These are phyloP conservation scores for Lagopus muta DNA, from an alignment of 2,113 vertebrate species.

Conservation along the genomic window DNA sequence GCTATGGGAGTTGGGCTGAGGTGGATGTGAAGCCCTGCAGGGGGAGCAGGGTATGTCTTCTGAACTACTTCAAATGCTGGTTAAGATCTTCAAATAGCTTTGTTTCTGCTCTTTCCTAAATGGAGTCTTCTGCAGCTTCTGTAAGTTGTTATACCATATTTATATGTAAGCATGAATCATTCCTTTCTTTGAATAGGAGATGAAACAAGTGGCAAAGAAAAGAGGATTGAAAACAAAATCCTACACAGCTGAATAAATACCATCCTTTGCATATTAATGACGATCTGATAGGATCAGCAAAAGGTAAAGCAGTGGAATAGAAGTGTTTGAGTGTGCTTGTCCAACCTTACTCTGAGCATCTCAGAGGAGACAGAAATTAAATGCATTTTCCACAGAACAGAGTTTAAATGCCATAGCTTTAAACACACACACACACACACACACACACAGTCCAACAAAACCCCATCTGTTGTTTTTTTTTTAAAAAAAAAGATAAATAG, in stretches of 20 bases:
- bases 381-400: background rate
- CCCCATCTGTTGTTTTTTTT: background rate
- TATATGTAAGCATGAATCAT: background rate
- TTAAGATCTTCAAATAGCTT: background rate
- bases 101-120: background rate
- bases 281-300: background rate
- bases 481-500: background rate
- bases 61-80: background rate
- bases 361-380: background rate
- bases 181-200: slow-evolving; percentile 2
- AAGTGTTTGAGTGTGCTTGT: background rate
- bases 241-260: slow-evolving; percentile 2
- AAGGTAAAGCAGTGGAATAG: background rate
- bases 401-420: background rate
- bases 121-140: background rate
- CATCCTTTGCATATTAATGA: slow-evolving; percentile 11
- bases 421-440: no score
- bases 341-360: background rate
- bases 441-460: background rate
- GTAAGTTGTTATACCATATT: background rate
- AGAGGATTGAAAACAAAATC: slow-evolving; percentile 14
- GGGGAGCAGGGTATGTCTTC: no score
- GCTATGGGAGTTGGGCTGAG: background rate
- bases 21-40: background rate
- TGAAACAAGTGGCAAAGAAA: slow-evolving; percentile 24